These are phyloP conservation scores for Dichetophora obliterata DNA, from an alignment of 2,888 invertebrate genomes.

Conservation along the genomic window DNA sequence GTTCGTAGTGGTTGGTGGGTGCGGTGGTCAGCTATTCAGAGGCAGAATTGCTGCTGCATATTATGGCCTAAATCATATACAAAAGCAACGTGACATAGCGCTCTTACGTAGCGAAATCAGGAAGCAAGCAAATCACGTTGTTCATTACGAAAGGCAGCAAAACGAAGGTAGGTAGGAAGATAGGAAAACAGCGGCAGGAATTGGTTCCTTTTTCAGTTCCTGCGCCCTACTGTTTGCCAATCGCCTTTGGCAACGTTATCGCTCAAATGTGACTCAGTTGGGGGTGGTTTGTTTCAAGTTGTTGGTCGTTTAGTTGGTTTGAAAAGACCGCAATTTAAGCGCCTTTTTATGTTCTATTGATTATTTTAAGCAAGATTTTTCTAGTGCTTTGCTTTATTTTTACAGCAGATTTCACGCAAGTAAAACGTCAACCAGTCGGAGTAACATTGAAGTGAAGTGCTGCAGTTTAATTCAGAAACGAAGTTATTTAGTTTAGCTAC, in stretches of 20 bases:
- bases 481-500: not conserved
- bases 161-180: too few species aligned
- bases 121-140: not conserved
- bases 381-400: not conserved
- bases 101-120: too few species aligned
- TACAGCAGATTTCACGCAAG: not conserved
- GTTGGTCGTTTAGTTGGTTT: not conserved
- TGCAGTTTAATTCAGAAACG: not conserved
- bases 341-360: slow-evolving; percentile 31
- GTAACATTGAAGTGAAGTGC: not conserved
- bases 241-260: slow-evolving; percentile 32
- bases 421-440: not conserved
- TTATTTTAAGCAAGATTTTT: slow-evolving; percentile 28
- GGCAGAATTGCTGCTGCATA: not conserved
- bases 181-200: too few species aligned
- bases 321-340: slow-evolving; percentile 13
- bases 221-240: slow-evolving; percentile 10
- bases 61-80: not conserved
- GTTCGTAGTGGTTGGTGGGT: not conserved
- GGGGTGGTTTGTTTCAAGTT: slow-evolving; percentile 33
- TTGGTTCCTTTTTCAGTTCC: not conserved
- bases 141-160: too few species aligned
- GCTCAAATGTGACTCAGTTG: slow-evolving; percentile 32
- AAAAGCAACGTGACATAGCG: not conserved
- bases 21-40: too few species aligned